Evolutionary conservation across 2,888 invertebrate genomes (phyloP).

Genomic region (Tinea semifulvella): DNA sequence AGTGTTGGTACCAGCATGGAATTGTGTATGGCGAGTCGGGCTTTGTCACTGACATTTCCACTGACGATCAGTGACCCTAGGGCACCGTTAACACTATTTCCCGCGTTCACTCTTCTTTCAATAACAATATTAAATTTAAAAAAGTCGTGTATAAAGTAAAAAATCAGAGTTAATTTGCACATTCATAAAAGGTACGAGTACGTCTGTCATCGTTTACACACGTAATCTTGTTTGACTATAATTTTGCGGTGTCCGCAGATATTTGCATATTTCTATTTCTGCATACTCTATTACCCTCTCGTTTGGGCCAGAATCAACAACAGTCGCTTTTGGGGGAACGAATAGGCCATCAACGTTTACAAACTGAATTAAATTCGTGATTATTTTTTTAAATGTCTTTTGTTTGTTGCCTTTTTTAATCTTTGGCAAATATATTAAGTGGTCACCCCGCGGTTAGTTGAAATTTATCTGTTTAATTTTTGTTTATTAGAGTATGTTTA

Average conservation of each 20-base stretch:
- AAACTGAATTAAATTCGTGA: constrained; percentile 4
- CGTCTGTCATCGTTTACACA: constrained; percentile 39
- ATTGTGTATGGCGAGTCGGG: no score
- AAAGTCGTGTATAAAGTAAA: not conserved
- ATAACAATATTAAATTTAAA: no score
- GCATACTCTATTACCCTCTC: constrained; percentile 30
- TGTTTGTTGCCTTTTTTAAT: constrained; percentile 14
- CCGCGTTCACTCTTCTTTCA: no score
- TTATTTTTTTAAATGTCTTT: constrained; percentile 9
- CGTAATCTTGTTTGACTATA: constrained; percentile 49
- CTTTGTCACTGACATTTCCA: no score
- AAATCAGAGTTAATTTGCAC: constrained; percentile 17
- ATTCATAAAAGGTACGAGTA: constrained; percentile 24
- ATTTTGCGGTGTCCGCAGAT: constrained; percentile 33
- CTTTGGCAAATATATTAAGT: constrained; percentile 10
- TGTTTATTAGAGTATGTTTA: constrained; percentile 1
- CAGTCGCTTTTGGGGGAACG: constrained; percentile 9
- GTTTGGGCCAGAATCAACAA: constrained; percentile 39
- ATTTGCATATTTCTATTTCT: constrained; percentile 57
- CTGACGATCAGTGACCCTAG: no score
- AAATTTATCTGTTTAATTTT: constrained; percentile 5
- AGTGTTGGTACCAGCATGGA: no score
- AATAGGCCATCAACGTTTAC: constrained; percentile 5
- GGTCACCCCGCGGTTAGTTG: not conserved
- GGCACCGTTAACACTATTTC: no score